Base-by-base conservation (phyloP, 2,797 vertebrate species). In the Eremophila alpestris region DNA sequence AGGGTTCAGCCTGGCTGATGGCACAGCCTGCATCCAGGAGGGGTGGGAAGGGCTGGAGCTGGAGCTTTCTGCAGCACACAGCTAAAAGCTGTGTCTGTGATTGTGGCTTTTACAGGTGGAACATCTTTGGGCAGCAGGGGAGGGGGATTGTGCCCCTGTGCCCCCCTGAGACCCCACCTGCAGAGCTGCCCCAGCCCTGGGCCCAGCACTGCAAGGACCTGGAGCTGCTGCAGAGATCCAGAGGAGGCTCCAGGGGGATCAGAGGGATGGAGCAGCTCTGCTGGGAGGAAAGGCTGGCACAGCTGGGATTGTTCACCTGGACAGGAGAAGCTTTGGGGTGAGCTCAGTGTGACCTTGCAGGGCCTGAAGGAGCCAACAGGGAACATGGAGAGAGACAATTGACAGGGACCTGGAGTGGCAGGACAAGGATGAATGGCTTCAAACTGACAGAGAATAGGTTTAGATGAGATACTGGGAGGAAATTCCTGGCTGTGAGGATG, bases 401-500 rank as follows among this genome's bases (percentile, higher is more conserved):
- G 0, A 1, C 4, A 45, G 4, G 15, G 9, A 3, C 0, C 7
- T 59, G 76, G 14, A 32, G 34, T 0, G 46, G 0, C 17, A 27
- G 21, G 15, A 67, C 24, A 73, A 13, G 16, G 5, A 9, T 10
- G 3, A 36, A 65, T 52, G 24, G 20, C 6, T 65, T 5, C 18
- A 0, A 0, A 20, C 0, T 64, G 13, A 0, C 5, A 40, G 19
- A 32, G 5, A 1, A 1, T 29, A 2, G n/a, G n/a, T n/a, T n/a
- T n/a, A n/a, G 19, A 29, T 65, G 3, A 6, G 38, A 80, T 14
- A 38, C 11, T 38, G 2, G 27, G 38, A 4, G 17, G 11, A 0
- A 65, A 59, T 18, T 3, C 2, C 2, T n/a, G n/a, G n/a, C 2
- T 38, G 19, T 0, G 6, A 73, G 23, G 36, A 11, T 5, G 18